Evolutionary conservation across 2,888 invertebrate genomes (phyloP).

Genomic region (Epistrophe grossulariae): DNA sequence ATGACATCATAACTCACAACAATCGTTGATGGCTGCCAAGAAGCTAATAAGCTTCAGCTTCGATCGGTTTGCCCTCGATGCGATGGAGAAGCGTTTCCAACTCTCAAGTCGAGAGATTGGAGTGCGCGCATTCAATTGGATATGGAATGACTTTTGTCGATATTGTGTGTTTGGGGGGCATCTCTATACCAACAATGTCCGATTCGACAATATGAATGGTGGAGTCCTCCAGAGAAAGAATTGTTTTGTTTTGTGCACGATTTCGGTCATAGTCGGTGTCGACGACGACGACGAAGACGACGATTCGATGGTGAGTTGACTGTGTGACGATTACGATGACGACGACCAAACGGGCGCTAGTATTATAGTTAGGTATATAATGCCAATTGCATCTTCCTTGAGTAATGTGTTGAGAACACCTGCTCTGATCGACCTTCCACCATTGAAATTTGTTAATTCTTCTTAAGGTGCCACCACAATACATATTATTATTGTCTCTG

Average conservation of each 20-base stretch:
- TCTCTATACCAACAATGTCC: slow-evolving; percentile 43
- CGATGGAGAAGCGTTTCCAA: slow-evolving; percentile 56
- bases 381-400: slow-evolving; percentile 68
- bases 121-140: slow-evolving; percentile 57
- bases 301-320: background rate
- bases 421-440: slow-evolving; percentile 63
- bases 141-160: slow-evolving; percentile 60
- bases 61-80: slow-evolving; percentile 57
- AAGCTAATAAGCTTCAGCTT: slow-evolving; percentile 69
- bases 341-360: slow-evolving; percentile 17
- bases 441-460: slow-evolving; percentile 49
- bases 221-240: slow-evolving; percentile 69
- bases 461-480: slow-evolving; percentile 35
- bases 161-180: slow-evolving; percentile 53
- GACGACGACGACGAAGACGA: background rate
- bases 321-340: slow-evolving; percentile 16
- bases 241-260: slow-evolving; percentile 64
- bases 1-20: slow-evolving; percentile 74
- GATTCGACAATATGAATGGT: slow-evolving; percentile 53
- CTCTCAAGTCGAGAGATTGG: background rate
- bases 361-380: background rate
- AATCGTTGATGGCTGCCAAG: slow-evolving; percentile 68
- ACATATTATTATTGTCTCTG: slow-evolving; percentile 17
- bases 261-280: slow-evolving; percentile 56
- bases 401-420: slow-evolving; percentile 70